These are phyloP conservation scores for Tryphoninae sp. DNA, from an alignment of 2,888 invertebrate genomes.

Conservation along the genomic window DNA sequence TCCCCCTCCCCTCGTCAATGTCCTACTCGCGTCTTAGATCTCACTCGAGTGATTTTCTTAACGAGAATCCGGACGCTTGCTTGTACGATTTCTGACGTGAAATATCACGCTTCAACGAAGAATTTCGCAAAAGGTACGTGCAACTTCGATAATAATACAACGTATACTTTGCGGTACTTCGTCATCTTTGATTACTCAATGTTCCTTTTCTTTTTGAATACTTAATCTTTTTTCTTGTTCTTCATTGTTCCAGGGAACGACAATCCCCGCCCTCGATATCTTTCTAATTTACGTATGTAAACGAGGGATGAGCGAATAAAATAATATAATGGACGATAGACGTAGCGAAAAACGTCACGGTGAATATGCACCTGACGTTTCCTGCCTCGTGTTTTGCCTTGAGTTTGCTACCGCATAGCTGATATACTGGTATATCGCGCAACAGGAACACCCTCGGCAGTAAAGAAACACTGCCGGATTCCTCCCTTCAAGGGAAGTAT, in stretches of 20 bases:
- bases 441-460: slow-evolving; percentile 58
- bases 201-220: too few species aligned
- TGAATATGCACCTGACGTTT: slow-evolving; percentile 46
- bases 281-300: too few species aligned
- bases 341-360: background rate
- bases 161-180: background rate
- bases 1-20: background rate
- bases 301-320: background rate
- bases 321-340: slow-evolving; percentile 12
- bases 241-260: too few species aligned
- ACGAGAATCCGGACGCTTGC: slow-evolving; percentile 37
- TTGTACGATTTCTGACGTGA: background rate
- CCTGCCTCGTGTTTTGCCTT: slow-evolving; percentile 16
- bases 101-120: slow-evolving; percentile 49
- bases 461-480: slow-evolving; percentile 60
- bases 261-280: too few species aligned
- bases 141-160: background rate
- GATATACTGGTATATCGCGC: slow-evolving; percentile 39
- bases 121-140: slow-evolving; percentile 49
- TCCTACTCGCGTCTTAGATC: slow-evolving; percentile 53
- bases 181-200: background rate
- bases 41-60: slow-evolving; percentile 53
- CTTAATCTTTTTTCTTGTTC: too few species aligned
- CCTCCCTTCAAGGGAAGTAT: slow-evolving; percentile 38
- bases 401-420: background rate